Conservation (phyloP, 1,140 invertebrate species). For the Myzus persicae region DNA sequence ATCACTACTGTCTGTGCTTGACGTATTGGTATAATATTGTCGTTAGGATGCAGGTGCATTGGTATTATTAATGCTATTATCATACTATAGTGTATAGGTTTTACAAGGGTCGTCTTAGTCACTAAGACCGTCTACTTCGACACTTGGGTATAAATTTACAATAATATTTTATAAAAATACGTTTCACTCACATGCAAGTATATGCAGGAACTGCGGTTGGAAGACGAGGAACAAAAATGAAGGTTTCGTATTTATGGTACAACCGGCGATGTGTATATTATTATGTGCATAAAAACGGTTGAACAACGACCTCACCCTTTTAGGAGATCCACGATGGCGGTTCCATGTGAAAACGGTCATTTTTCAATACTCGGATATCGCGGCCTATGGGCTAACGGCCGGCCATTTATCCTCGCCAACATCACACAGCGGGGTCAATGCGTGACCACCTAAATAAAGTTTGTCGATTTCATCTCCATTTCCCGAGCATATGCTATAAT, state of each 20-base stretch:
- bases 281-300: background rate
- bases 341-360: slow-evolving; percentile 23
- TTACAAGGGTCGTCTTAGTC: too few species aligned
- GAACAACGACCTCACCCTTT: background rate
- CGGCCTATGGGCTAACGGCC: slow-evolving; percentile 26
- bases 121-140: background rate
- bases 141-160: background rate
- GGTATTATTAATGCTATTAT: too few species aligned
- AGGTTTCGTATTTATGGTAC: background rate
- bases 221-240: background rate
- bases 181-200: background rate
- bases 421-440: background rate
- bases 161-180: background rate
- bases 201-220: background rate
- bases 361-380: slow-evolving; percentile 38
- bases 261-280: background rate
- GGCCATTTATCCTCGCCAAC: slow-evolving; percentile 33
- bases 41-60: too few species aligned
- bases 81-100: too few species aligned
- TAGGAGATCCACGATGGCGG: too few species aligned
- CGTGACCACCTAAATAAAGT: slow-evolving; percentile 37
- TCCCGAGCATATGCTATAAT: background rate
- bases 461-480: slow-evolving; percentile 27
- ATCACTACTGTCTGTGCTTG: background rate
- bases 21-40: background rate